Evolutionary conservation across 1,140 invertebrate species (phyloP), one percentile per base, ranked within the genome.

Genomic region (Cydia pomonella): DNA sequence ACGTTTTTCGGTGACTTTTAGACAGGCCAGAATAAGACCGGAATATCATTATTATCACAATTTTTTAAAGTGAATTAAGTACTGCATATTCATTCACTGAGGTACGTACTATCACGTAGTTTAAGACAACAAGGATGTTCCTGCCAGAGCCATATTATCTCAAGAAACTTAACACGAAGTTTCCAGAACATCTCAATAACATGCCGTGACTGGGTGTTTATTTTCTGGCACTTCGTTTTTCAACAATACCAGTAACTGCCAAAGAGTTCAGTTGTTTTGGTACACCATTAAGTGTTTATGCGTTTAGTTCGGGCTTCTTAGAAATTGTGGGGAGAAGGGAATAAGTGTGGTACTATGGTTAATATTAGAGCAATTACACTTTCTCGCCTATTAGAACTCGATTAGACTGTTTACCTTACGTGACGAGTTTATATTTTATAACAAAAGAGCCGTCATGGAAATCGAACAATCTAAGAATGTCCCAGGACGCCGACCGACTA

Each of bases 241-340:
- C 27, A 66, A 29, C 27, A 10, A 13, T 66, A 13, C 27, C 63
- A 7, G 63, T 66, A 33, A 66, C 25, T 66, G 63, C 16, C 63
- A 66, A 66, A 66, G 63, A 29, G 29, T 33, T 29, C 63, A 29
- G 1, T 66, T 66, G 63, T 66, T 66, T 66, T 66, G 25, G 29
- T 33, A 29, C 27, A 16, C 16, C 63, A 33, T 66, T 66, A 66
- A 66, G 63, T 66, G 25, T 66, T 66, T 66, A 66, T 66, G 63
- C 63, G 63, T 66, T 66, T 33, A 66, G 27, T 29, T 25, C n/a
- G 16, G 63, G 13, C 23, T 66, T 53, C 50, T 53, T 53, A 53
- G 50, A 53, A 53, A 53, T 7, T 3, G 16, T 16, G 6, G 50
- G 1, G n/a, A 53, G 50, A 53, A 18, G 16, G n/a, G 7, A 53